phyloP scores from a whole-genome alignment of 1,140 invertebrate species.

The Steinernema feltiae region DNA sequence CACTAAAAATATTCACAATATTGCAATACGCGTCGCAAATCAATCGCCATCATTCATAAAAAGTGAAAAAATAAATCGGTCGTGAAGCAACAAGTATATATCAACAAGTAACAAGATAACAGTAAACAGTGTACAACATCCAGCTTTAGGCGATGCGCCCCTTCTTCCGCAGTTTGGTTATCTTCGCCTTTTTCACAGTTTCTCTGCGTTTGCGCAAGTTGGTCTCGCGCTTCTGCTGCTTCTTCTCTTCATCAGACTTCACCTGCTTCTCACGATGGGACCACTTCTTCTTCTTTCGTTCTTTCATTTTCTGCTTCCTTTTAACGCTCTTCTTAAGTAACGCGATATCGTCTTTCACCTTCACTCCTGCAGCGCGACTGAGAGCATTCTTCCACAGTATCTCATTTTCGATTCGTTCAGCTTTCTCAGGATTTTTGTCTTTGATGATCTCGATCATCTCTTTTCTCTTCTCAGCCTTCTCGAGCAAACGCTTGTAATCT shows the following conservation, averaged over 20 bases:
- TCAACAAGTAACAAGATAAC: background rate
- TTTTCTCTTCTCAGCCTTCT: slow-evolving; percentile 37
- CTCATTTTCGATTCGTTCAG: slow-evolving; percentile 34
- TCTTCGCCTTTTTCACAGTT: background rate
- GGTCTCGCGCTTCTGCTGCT: slow-evolving; percentile 25
- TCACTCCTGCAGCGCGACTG: slow-evolving; percentile 38
- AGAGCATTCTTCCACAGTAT: slow-evolving; percentile 40
- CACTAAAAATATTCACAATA: too few species aligned
- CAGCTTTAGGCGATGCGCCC: background rate
- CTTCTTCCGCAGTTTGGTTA: background rate
- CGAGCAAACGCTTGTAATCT: slow-evolving; percentile 38
- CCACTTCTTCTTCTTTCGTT: slow-evolving; percentile 38
- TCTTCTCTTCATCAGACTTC: slow-evolving; percentile 30
- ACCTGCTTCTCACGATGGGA: slow-evolving; percentile 34
- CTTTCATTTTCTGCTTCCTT: slow-evolving; percentile 35
- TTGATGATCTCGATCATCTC: too few species aligned
- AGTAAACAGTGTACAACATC: background rate
- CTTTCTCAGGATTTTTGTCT: slow-evolving; percentile 39
- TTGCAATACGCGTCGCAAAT: too few species aligned
- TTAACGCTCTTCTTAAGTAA: slow-evolving; percentile 40
- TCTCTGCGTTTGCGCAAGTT: background rate
- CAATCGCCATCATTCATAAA: too few species aligned
- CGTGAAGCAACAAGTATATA: too few species aligned
- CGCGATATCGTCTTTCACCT: slow-evolving; percentile 41
- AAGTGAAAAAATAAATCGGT: too few species aligned